Percentiles rank a stretch among this genome's conserved stretches.
Conservation (phyloP, 2,888 invertebrate genomes). For the Gasteruption jaculator region DNA sequence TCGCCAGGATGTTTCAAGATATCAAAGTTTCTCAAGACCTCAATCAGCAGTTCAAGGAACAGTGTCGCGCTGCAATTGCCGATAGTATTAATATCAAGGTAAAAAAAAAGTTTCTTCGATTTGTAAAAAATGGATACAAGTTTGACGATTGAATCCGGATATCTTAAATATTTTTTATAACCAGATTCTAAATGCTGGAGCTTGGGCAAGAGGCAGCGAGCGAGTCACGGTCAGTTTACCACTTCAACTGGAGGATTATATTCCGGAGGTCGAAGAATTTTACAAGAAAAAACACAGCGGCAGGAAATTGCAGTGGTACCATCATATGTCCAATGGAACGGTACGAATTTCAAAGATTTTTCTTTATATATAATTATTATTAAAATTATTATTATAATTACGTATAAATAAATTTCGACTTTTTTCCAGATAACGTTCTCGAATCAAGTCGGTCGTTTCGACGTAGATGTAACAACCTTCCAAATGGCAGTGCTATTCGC, state of each 20-base stretch:
- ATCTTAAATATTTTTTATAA: slow-evolving; percentile 10
- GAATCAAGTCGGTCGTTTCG: slow-evolving; percentile 89
- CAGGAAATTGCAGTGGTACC: slow-evolving; percentile 97
- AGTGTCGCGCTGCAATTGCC: slow-evolving; percentile 70
- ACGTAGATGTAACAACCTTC: slow-evolving; percentile 97
- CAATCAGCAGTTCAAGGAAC: slow-evolving; percentile 82
- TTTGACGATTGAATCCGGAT: too few species aligned
- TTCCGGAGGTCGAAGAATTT: slow-evolving; percentile 98
- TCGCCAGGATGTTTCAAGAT: slow-evolving; percentile 97
- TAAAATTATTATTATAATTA: not conserved
- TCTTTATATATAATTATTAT: slow-evolving; percentile 4
- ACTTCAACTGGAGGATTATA: slow-evolving; percentile 96
- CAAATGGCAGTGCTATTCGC: slow-evolving; percentile 99
- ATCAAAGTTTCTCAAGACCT: slow-evolving; percentile 96
- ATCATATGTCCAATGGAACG: slow-evolving; percentile 99
- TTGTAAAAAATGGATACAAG: too few species aligned
- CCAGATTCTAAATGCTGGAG: slow-evolving; percentile 91
- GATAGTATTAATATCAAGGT: slow-evolving; percentile 92
- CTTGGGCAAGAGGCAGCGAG: slow-evolving; percentile 95
- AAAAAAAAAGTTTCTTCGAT: too few species aligned
- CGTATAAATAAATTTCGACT: slow-evolving; percentile 16
- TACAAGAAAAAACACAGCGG: slow-evolving; percentile 97
- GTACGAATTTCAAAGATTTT: slow-evolving; percentile 44
- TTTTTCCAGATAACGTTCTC: slow-evolving; percentile 77
- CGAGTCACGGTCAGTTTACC: slow-evolving; percentile 94